Base-by-base conservation (phyloP, 2,888 invertebrate genomes). In the Hybos culiciformis region DNA sequence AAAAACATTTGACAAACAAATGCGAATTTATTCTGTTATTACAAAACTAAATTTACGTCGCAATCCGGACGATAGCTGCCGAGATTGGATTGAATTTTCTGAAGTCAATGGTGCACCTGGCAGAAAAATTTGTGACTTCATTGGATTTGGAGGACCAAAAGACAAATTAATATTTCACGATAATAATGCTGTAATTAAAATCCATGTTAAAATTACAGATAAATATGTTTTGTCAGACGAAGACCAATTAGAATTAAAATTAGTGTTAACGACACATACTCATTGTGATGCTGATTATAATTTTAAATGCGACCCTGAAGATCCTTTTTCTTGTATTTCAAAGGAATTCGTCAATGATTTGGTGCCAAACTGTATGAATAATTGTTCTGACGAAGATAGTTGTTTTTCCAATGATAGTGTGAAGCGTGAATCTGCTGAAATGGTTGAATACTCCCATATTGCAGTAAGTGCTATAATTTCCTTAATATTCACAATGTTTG, bases 401-500 rank as follows among this genome's bases (percentile, higher is more conserved):
- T 34, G 34, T 19, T 12, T 11, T 8, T 39, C 34, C 31, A 9
- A 12, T 14, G 39, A 39, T n/a, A 39, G 36, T n/a, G 20, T 23
- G 6, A 29, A 29, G 6, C 12, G 19, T 9, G 31, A 31, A 29
- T 29, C 23, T 24, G 23, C 11, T 11, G 29, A 29, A 29, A 5
- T n/a, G n/a, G 15, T n/a, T n/a, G 62, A 63, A 37, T 55, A 59
- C 1, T 56, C 61, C 11, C 62, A 62, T 48, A 61, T 64, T 43
- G 61, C 60, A 7, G 46, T 64, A 17, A 63, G 61, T 46, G 64
- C 64, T 3, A 56, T 64, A 8, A 63, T 62, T 5, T 63, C 64
- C 4, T 51, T 63, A 14, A 61, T 64, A 8, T 64, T 63, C 31
- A 64, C 64, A 18, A 62, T 64, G 65, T 46, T 61, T 14, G 64